phyloP scores from a whole-genome alignment of 2,888 invertebrate species.

The Hirtodrosophila trivittata region DNA sequence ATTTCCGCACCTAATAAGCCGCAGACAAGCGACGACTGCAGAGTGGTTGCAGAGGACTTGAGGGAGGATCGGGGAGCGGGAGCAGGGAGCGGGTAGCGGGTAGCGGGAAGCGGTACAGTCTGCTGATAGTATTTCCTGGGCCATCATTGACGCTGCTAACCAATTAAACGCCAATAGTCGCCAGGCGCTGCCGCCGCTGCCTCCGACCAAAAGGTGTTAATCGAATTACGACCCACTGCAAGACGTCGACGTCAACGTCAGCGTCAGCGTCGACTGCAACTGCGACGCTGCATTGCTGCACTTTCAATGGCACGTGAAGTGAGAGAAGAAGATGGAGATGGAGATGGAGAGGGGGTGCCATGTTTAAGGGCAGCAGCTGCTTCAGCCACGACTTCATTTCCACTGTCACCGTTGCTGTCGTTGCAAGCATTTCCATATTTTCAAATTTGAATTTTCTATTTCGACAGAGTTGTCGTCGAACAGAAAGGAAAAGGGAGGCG shows the following conservation, averaged over 20 bases:
- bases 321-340: neutral
- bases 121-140: neutral
- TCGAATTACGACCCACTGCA: constrained; percentile 63
- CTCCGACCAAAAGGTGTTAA: constrained; percentile 65
- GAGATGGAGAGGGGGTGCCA: too few species aligned
- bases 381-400: constrained; percentile 35
- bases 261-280: constrained; percentile 10
- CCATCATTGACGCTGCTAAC: constrained; percentile 71
- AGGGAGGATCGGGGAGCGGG: neutral
- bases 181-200: constrained; percentile 29
- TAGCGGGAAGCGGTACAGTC: neutral
- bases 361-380: constrained; percentile 51
- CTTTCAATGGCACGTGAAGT: constrained; percentile 31
- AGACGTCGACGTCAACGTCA: constrained; percentile 19
- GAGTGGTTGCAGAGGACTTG: neutral
- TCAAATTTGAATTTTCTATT: constrained; percentile 76
- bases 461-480: constrained; percentile 37
- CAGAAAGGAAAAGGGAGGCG: neutral
- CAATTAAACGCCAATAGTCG: constrained; percentile 74
- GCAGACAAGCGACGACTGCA: constrained; percentile 47
- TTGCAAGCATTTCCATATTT: constrained; percentile 70
- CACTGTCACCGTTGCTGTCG: constrained; percentile 37
- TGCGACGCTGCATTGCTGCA: constrained; percentile 29
- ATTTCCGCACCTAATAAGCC: constrained; percentile 80
- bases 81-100: neutral